Conservation (phyloP, 2,113 vertebrate species). For the Sceloporus undulatus region DNA sequence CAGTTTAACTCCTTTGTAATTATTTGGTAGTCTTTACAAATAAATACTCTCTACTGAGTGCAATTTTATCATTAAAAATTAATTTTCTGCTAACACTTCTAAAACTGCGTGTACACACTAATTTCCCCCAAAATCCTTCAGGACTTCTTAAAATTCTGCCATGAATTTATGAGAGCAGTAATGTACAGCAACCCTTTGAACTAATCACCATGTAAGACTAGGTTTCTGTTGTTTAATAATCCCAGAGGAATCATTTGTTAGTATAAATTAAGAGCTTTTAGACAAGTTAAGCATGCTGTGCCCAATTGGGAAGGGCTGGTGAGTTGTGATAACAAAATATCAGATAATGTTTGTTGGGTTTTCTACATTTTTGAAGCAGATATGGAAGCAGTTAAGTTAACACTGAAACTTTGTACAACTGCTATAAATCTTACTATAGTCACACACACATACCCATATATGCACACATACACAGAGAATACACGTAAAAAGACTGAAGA, state of each 20-base stretch:
- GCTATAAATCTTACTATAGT: neutral
- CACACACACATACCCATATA: neutral
- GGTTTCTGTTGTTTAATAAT: constrained; percentile 10
- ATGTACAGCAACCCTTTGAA: neutral
- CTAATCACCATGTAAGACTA: constrained; percentile 28
- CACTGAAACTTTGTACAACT: neutral
- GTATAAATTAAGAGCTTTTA: constrained; percentile 29
- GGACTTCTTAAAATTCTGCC: constrained; percentile 40
- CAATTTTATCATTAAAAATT: constrained; percentile 47
- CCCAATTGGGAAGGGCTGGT: constrained; percentile 30
- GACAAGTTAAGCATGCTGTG: constrained; percentile 40
- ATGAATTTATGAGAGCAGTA: constrained; percentile 26
- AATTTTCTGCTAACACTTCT: constrained; percentile 42
- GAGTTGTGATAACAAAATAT: constrained; percentile 38
- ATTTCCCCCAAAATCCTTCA: constrained; percentile 29
- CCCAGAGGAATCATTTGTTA: constrained; percentile 17
- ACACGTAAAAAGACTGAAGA: neutral
- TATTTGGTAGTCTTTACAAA: constrained; percentile 18
- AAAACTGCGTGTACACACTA: constrained; percentile 33
- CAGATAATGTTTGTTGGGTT: constrained; percentile 24
- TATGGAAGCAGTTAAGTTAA: neutral
- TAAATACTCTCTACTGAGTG: constrained; percentile 16
- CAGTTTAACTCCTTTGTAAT: constrained; percentile 35
- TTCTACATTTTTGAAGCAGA: neutral
- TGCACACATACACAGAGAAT: neutral